A percentile compares a stretch with the other conserved stretches of the same genome.
phyloP scores from a whole-genome alignment of 2,888 invertebrate species.

The Corbicula japonica region DNA sequence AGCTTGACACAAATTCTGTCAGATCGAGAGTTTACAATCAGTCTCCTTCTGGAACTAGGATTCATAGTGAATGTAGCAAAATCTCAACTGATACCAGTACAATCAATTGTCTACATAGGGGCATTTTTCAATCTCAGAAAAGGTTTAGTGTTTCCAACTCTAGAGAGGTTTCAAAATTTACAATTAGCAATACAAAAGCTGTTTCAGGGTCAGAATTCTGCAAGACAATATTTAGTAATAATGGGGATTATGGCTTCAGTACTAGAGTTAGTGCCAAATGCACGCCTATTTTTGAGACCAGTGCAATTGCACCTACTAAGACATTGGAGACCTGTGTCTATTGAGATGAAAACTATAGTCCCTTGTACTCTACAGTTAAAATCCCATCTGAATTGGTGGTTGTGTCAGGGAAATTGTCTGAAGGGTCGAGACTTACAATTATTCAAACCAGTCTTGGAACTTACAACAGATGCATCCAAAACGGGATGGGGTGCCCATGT shows the following conservation, averaged over 20 bases:
- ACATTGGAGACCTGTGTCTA: no score
- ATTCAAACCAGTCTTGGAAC: no score
- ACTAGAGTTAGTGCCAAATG: conserved; percentile 44
- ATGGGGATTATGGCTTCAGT: conserved; percentile 49
- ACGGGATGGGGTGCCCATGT: conserved; percentile 30
- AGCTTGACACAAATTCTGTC: conserved; percentile 16
- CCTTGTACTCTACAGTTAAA: no score
- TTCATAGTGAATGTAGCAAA: conserved; percentile 53
- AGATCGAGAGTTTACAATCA: conserved; percentile 25
- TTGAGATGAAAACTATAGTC: no score
- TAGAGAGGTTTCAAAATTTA: conserved; percentile 32
- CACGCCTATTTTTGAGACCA: no score
- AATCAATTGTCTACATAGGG: conserved; percentile 40
- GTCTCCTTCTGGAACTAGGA: conserved; percentile 43
- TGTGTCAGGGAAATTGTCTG: no score
- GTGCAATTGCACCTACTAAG: no score
- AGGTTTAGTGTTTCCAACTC: conserved; percentile 36
- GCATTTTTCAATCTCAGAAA: conserved; percentile 14
- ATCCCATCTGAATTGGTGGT: no score
- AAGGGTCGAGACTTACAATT: no score
- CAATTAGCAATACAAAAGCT: conserved; percentile 17
- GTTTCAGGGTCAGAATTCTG: neutral
- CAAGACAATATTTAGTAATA: conserved; percentile 17
- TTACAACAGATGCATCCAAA: conserved; percentile 35
- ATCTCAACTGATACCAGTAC: conserved; percentile 40